Conservation (phyloP, 2,113 vertebrate genomes). For the Plotosus lineatus region DNA sequence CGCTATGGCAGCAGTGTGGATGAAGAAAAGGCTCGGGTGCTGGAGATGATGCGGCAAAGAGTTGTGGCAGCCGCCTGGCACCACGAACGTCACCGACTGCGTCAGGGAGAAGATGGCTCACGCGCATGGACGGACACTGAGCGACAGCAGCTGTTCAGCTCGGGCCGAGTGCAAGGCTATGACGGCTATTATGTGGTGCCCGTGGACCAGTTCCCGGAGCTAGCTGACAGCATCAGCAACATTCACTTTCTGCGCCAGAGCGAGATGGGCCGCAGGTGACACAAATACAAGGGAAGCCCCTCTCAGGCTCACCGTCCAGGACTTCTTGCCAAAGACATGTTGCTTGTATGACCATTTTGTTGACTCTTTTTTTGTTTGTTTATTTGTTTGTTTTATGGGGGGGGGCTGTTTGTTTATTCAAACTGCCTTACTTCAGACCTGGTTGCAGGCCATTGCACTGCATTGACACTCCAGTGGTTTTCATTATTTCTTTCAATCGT, state of each 20-base stretch:
- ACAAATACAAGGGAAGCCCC: constrained; percentile 63
- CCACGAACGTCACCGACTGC: constrained; percentile 88
- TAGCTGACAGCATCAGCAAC: constrained; percentile 95
- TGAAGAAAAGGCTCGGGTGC: constrained; percentile 87
- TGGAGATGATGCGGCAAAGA: constrained; percentile 89
- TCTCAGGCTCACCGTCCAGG: constrained; percentile 64
- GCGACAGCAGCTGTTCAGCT: constrained; percentile 89
- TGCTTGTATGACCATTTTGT: constrained; percentile 87
- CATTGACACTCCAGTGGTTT: constrained; percentile 76
- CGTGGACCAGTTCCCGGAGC: constrained; percentile 95
- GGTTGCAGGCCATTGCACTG: constrained; percentile 81
- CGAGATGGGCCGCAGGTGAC: constrained; percentile 99
- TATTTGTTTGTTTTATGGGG: constrained; percentile 65
- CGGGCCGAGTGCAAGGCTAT: constrained; percentile 89
- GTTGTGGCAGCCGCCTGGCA: constrained; percentile 87
- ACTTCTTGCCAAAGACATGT: constrained; percentile 99
- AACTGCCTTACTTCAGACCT: constrained; percentile 57
- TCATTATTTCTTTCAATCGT: too few relatives aligned
- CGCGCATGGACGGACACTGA: constrained; percentile 94
- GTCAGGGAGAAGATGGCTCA: constrained; percentile 92
- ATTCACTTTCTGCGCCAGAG: constrained; percentile 99
- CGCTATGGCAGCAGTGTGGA: constrained; percentile 92
- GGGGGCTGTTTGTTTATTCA: constrained; percentile 65
- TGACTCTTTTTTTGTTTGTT: constrained; percentile 66
- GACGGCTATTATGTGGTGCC: constrained; percentile 94